phyloP scores from a whole-genome alignment of 2,888 invertebrate genomes.

The Archaeoteleia sp. region DNA sequence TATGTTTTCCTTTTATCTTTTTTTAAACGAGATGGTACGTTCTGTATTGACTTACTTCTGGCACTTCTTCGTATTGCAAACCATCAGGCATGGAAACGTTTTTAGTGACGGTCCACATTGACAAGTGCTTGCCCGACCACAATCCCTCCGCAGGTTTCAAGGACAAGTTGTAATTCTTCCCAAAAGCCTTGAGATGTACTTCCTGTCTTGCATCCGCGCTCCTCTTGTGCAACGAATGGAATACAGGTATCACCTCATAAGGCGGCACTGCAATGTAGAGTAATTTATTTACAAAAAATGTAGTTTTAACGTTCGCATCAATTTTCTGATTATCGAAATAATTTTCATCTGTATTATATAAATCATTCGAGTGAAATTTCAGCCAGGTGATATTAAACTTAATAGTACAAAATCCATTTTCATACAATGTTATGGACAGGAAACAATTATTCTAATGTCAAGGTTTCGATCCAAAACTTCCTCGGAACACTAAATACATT shows the following conservation, averaged over 20 bases:
- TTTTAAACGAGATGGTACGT: not conserved
- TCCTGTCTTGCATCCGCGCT: slow-evolving; percentile 73
- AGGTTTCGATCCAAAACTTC: too few relatives aligned
- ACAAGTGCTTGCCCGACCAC: slow-evolving; percentile 84
- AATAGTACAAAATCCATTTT: too few relatives aligned
- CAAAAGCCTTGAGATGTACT: slow-evolving; percentile 88
- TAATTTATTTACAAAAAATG: too few relatives aligned
- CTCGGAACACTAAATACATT: too few relatives aligned
- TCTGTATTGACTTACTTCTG: slow-evolving; percentile 78
- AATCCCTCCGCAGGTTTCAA: slow-evolving; percentile 86
- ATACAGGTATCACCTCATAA: slow-evolving; percentile 88
- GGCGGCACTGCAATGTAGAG: slow-evolving; percentile 80
- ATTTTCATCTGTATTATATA: too few relatives aligned
- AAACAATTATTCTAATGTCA: too few relatives aligned
- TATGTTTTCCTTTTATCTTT: too few relatives aligned
- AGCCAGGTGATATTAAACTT: too few relatives aligned
- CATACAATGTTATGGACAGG: too few relatives aligned
- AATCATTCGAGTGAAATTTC: too few relatives aligned
- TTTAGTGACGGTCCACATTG: slow-evolving; percentile 87
- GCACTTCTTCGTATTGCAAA: slow-evolving; percentile 81
- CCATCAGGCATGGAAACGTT: slow-evolving; percentile 80
- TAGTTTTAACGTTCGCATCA: too few relatives aligned
- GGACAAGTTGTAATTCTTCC: slow-evolving; percentile 83
- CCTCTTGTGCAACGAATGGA: slow-evolving; percentile 76
- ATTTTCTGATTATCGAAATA: too few relatives aligned